Base-by-base conservation (phyloP, 2,113 vertebrate species). In the Rhipidura dahli region DNA sequence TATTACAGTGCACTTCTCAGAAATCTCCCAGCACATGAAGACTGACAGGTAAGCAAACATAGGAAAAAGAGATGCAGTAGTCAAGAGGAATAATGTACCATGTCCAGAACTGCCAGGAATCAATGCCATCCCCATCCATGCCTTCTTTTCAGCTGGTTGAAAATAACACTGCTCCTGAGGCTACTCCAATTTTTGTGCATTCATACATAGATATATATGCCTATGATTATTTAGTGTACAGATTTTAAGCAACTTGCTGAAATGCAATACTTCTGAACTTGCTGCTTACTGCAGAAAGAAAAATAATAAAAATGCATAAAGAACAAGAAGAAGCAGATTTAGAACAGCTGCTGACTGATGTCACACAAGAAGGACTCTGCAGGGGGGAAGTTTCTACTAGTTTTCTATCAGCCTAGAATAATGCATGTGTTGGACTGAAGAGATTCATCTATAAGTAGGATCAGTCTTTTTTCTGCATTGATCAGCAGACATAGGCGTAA, bases 381-480 rank as follows among this genome's bases (percentile, higher is more conserved):
- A 76, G 57, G 76, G 28, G 45, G 91, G 57, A 85, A 63, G 42
- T 44, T 96, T 82, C 70, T 89, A 49, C 40, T 47, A 57, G 24
- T 45, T 69, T 90, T 91, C 78, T 75, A 13, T 59, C 39, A 86
- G 66, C 37, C 50, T 65, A 76, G 87, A 95, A 95, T 91, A 91
- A 88, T 85, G 75, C 75, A 83, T 84, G n/a, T 56, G 50, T 24
- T 90, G 39, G 83, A 65, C 59, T 47, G 75, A 85, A 85, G 65
- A 85, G n/a, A 77, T 35, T 94, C 7, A 72, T 35, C 81, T 93
- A 65, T 79, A 91, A 94, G 87, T 76, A 96, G 59, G 42, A 76
- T 49, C 30, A 61, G 45, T 31, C 20, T 60, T 51, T 51, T 80
- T 85, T 79, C 73, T 85, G 45, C 53, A 60, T 10, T 72, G 70